Conservation (phyloP, 2,888 invertebrate species). For the Hypomecis punctinalis region DNA sequence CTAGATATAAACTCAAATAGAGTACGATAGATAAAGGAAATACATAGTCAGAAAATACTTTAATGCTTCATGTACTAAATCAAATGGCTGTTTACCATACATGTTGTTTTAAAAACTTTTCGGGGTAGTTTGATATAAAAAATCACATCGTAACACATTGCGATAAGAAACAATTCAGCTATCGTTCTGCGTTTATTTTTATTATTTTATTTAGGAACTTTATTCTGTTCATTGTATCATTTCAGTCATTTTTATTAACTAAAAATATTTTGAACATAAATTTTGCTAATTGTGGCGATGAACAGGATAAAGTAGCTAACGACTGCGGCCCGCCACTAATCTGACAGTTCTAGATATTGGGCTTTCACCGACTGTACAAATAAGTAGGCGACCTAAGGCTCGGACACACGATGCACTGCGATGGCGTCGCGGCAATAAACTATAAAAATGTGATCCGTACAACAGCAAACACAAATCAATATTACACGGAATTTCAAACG, state of each 20-base stretch:
- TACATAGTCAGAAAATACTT: conserved; percentile 67
- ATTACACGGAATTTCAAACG: not conserved
- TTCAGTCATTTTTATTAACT: conserved; percentile 74
- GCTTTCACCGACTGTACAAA: conserved; percentile 19
- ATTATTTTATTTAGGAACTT: conserved; percentile 52
- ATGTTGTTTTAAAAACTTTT: conserved; percentile 65
- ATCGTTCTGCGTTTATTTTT: conserved; percentile 64
- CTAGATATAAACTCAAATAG: conserved; percentile 76
- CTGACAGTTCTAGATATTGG: conserved; percentile 41
- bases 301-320: conserved; percentile 56
- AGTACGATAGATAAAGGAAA: conserved; percentile 48
- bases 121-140: conserved; percentile 63
- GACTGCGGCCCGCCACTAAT: conserved; percentile 61
- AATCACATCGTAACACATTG: conserved; percentile 70
- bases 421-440: not conserved
- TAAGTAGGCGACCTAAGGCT: conserved; percentile 15
- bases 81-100: conserved; percentile 67
- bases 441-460: not conserved
- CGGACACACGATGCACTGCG: not conserved
- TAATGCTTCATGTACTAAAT: conserved; percentile 80
- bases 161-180: conserved; percentile 73
- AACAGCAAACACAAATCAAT: not conserved
- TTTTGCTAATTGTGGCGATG: conserved; percentile 60
- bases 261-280: conserved; percentile 63
- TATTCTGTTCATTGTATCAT: conserved; percentile 61